These are phyloP conservation scores for Phorcus lineatus DNA, from an alignment of 2,888 invertebrate genomes.

Conservation along the genomic window DNA sequence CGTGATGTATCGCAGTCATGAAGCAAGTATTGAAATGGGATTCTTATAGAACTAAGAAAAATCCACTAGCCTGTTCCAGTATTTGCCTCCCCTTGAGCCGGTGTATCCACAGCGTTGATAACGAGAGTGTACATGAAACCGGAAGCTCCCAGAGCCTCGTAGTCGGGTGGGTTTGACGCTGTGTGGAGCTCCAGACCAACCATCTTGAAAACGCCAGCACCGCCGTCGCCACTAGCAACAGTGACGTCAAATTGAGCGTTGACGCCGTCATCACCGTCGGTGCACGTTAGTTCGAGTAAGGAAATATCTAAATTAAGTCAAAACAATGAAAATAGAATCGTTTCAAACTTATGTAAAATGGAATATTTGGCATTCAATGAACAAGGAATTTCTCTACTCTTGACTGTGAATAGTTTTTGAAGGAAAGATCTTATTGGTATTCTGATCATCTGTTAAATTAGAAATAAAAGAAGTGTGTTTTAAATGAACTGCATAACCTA, in stretches of 20 bases:
- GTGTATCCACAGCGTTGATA: constrained; percentile 10
- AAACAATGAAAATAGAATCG: too few species aligned
- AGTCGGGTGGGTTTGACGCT: neutral
- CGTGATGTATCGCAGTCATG: too few species aligned
- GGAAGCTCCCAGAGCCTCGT: neutral
- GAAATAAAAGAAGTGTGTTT: too few species aligned
- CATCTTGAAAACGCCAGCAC: neutral
- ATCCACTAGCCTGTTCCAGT: neutral
- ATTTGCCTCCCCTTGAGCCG: neutral
- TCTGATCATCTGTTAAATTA: too few species aligned
- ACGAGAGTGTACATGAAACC: neutral
- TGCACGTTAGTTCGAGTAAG: neutral
- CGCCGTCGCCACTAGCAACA: neutral
- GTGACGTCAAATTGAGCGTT: neutral
- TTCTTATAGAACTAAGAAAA: too few species aligned
- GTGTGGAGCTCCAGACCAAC: neutral
- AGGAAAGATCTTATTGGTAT: too few species aligned
- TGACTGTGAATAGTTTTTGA: too few species aligned
- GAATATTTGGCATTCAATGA: too few species aligned
- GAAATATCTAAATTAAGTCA: neutral
- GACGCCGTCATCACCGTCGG: neutral
- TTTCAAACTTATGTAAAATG: too few species aligned
- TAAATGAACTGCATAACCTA: too few species aligned
- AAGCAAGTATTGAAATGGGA: too few species aligned
- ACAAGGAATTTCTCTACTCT: too few species aligned